phyloP scores from a whole-genome alignment of 2,888 invertebrate genomes.

The Meandrusa payeni region DNA sequence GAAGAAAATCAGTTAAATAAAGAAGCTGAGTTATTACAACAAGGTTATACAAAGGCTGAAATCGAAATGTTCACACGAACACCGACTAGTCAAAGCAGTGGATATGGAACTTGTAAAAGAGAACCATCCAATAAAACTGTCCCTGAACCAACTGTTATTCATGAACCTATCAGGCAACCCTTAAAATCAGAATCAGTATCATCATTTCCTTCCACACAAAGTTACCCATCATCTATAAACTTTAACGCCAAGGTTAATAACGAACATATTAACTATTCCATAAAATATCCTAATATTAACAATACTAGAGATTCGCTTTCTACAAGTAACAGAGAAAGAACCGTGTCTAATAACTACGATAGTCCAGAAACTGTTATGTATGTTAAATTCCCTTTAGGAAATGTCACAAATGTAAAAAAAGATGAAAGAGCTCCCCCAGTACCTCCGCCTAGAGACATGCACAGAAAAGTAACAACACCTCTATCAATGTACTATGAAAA shows the following conservation, averaged over 20 bases:
- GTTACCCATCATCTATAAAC: slow-evolving; percentile 76
- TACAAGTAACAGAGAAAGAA: slow-evolving; percentile 61
- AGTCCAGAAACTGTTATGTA: slow-evolving; percentile 68
- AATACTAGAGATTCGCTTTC: slow-evolving; percentile 60
- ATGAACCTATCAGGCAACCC: slow-evolving; percentile 57
- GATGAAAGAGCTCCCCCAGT: slow-evolving; percentile 84
- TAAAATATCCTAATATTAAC: slow-evolving; percentile 62
- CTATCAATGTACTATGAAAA: slow-evolving; percentile 76
- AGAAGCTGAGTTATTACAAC: slow-evolving; percentile 76
- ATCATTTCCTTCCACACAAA: slow-evolving; percentile 76
- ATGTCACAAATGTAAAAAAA: slow-evolving; percentile 62
- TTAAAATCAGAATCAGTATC: slow-evolving; percentile 75
- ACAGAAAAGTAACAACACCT: slow-evolving; percentile 79
- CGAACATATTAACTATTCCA: slow-evolving; percentile 76
- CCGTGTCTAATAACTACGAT: slow-evolving; percentile 56
- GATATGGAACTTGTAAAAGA: slow-evolving; percentile 70
- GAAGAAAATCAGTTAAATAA: slow-evolving; percentile 81
- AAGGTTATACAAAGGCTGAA: slow-evolving; percentile 74
- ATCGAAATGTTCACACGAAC: slow-evolving; percentile 79
- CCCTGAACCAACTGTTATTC: slow-evolving; percentile 51
- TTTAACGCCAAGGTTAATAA: slow-evolving; percentile 79
- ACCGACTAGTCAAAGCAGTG: slow-evolving; percentile 74
- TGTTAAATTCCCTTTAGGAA: slow-evolving; percentile 76
- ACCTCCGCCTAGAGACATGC: slow-evolving; percentile 90
- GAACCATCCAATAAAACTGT: slow-evolving; percentile 71